Evolutionary conservation across 2,888 invertebrate genomes (phyloP).

Genomic region (Pandemis heparana): DNA sequence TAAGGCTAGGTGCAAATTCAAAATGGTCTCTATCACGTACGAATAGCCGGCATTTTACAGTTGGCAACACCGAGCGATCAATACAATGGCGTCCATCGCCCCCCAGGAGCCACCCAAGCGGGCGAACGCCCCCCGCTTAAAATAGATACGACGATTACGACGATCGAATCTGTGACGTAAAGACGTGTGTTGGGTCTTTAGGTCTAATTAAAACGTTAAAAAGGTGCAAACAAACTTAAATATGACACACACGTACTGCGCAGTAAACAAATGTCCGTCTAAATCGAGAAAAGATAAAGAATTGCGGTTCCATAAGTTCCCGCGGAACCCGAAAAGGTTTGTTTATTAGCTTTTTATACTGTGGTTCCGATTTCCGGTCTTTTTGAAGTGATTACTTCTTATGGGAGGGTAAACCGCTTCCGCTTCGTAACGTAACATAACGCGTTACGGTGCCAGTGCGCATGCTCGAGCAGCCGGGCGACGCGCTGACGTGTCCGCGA

Average conservation of each 20-base stretch:
- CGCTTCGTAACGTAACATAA: no score
- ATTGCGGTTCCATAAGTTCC: slow-evolving; percentile 12
- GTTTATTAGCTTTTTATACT: neutral
- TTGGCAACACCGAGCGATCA: slow-evolving; percentile 9
- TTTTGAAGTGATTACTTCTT: no score
- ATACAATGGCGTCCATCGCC: neutral
- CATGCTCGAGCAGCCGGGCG: no score
- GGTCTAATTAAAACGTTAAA: neutral
- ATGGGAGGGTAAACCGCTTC: no score
- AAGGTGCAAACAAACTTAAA: neutral
- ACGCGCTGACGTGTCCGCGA: no score
- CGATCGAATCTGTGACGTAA: neutral
- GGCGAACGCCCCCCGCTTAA: neutral
- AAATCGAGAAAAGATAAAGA: slow-evolving; percentile 11
- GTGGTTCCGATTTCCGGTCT: no score
- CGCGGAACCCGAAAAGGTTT: slow-evolving; percentile 8
- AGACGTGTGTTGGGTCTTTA: neutral
- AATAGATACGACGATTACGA: neutral
- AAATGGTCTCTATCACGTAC: no score
- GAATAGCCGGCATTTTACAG: neutral
- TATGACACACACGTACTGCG: slow-evolving; percentile 14
- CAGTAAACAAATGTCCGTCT: slow-evolving; percentile 1
- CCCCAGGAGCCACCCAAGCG: neutral
- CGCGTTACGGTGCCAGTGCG: no score
- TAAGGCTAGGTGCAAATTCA: no score